These are phyloP conservation scores for Zosterops borbonicus DNA, from an alignment of 2,113 vertebrate species.

Conservation along the genomic window DNA sequence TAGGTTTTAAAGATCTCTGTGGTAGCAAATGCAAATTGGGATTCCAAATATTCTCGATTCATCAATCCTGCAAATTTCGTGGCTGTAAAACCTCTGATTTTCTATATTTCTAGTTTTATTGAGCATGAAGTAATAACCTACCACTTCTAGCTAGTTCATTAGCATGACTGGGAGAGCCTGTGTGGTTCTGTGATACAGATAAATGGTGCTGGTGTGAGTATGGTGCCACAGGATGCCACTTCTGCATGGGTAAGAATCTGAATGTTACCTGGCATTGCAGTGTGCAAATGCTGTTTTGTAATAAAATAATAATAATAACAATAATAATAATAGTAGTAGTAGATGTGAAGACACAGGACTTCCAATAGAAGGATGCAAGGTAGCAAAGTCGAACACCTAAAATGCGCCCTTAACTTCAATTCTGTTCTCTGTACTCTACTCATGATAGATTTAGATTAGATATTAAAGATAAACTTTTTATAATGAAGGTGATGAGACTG, in stretches of 20 bases:
- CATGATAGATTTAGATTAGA: background rate
- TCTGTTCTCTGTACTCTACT: background rate
- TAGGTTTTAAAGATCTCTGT: background rate
- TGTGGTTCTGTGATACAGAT: background rate
- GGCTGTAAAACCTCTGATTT: background rate
- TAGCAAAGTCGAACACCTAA: background rate
- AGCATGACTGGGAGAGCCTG: background rate
- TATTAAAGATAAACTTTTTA: background rate
- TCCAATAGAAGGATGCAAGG: background rate
- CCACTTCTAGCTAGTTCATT: background rate
- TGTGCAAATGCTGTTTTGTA: background rate
- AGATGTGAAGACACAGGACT: background rate
- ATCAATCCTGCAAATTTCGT: background rate
- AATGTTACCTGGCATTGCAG: background rate
- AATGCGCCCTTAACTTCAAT: background rate
- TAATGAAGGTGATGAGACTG: background rate
- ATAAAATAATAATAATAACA: background rate
- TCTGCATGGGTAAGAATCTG: background rate
- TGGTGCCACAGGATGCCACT: background rate
- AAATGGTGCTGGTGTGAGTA: background rate
- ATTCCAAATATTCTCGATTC: background rate
- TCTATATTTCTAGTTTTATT: background rate
- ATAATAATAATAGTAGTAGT: background rate
- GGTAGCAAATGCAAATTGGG: background rate
- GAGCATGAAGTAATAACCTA: background rate